Conservation (phyloP, 1,140 invertebrate species). For the Platyscapa corneri region DNA sequence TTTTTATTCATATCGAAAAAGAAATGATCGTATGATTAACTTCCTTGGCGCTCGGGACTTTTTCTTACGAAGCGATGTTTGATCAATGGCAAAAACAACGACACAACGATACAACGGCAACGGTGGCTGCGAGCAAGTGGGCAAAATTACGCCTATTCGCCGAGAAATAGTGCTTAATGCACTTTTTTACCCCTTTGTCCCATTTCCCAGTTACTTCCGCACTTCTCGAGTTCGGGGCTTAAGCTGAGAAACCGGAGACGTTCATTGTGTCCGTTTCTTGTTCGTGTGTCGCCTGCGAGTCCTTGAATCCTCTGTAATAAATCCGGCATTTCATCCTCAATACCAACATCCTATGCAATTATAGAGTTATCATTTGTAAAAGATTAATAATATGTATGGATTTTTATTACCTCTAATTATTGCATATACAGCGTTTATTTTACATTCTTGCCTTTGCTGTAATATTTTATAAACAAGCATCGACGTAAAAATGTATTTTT, state of each 20-base stretch:
- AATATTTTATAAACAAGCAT: too few species aligned
- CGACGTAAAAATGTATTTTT: too few species aligned
- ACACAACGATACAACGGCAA: background rate
- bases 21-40: constrained; percentile 17
- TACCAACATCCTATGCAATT: background rate
- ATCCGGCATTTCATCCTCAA: background rate
- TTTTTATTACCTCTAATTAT: too few species aligned
- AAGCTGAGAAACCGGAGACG: constrained; percentile 60
- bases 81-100: background rate
- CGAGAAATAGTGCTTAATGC: constrained; percentile 60
- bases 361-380: background rate
- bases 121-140: background rate
- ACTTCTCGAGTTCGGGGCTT: constrained; percentile 47
- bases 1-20: background rate
- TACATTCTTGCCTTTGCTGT: too few species aligned
- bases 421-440: too few species aligned
- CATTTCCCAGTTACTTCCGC: constrained; percentile 54
- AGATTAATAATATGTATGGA: too few species aligned
- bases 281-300: constrained; percentile 58
- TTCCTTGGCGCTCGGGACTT: background rate
- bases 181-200: constrained; percentile 59
- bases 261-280: constrained; percentile 62
- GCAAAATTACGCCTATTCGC: constrained; percentile 57
- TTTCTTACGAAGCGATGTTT: constrained; percentile 18
- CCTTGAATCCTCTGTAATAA: constrained; percentile 45